Evolutionary conservation across 2,888 invertebrate genomes (phyloP).

Genomic region (Dendrolimus pini): DNA sequence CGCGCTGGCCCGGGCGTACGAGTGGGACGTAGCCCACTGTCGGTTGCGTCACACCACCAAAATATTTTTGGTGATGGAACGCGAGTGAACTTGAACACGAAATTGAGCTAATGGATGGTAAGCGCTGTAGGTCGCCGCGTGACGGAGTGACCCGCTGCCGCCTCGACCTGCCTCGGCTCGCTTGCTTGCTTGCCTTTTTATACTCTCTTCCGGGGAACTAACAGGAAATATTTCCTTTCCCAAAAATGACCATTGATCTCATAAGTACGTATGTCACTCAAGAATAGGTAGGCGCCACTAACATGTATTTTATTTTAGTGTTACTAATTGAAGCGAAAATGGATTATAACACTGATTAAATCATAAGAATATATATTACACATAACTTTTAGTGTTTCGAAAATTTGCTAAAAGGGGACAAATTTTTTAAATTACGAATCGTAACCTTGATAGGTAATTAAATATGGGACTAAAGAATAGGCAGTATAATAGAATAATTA

Average conservation of each 20-base stretch:
- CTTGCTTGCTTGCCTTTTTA: constrained; percentile 40
- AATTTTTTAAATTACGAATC: no score
- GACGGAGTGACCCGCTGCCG: constrained; percentile 64
- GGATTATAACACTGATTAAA: no score
- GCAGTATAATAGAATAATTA: no score
- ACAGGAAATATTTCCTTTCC: constrained; percentile 1
- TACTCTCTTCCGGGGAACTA: constrained; percentile 39
- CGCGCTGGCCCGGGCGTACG: constrained; percentile 44
- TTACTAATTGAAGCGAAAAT: no score
- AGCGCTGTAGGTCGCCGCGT: constrained; percentile 60
- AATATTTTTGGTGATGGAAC: constrained; percentile 76
- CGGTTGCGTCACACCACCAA: constrained; percentile 73
- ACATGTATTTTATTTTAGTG: no score
- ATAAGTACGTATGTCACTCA: no score
- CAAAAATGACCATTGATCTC: background rate
- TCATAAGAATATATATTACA: no score
- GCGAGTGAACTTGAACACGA: constrained; percentile 74
- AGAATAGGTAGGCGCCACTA: no score
- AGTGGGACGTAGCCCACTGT: constrained; percentile 55
- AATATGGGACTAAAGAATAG: no score
- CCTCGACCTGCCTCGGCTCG: constrained; percentile 27
- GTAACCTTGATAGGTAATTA: no score
- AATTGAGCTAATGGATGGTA: constrained; percentile 67
- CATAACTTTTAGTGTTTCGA: no score
- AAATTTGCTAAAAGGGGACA: no score